phyloP scores from a whole-genome alignment of 2,888 invertebrate species.

The Platynereis dumerilii region DNA sequence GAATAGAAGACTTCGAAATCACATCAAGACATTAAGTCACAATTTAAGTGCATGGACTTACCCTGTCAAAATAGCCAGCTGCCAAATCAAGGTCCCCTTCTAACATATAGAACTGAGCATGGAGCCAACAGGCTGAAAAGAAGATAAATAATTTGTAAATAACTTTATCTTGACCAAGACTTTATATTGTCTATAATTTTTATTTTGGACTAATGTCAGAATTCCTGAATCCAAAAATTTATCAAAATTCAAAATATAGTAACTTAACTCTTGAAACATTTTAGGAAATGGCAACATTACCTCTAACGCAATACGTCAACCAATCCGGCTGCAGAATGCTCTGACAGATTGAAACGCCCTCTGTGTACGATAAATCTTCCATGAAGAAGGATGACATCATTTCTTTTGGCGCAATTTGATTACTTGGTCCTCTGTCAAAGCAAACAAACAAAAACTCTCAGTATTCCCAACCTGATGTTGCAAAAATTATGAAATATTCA shows the following conservation, averaged over 20 bases:
- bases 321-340: constrained; percentile 42
- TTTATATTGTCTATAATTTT: no score
- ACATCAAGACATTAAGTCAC: no score
- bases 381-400: background rate
- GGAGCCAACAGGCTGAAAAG: constrained; percentile 56
- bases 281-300: constrained; percentile 37
- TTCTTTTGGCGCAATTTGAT: no score
- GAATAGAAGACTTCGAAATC: no score
- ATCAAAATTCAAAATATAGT: constrained; percentile 9
- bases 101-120: constrained; percentile 51
- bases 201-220: no score
- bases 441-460: no score
- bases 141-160: no score
- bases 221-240: no score
- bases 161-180: no score
- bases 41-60: constrained; percentile 35
- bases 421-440: no score
- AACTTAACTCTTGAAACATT: constrained; percentile 28
- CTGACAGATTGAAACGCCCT: constrained; percentile 39
- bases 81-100: constrained; percentile 54
- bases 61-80: constrained; percentile 49
- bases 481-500: no score
- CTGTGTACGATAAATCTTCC: constrained; percentile 45
- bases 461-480: no score
- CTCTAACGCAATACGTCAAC: constrained; percentile 45